A percentile compares a stretch with the other conserved stretches of the same genome.
These are phyloP conservation scores for Mythimna vitellina DNA, from an alignment of 2,888 invertebrate genomes.

Conservation along the genomic window DNA sequence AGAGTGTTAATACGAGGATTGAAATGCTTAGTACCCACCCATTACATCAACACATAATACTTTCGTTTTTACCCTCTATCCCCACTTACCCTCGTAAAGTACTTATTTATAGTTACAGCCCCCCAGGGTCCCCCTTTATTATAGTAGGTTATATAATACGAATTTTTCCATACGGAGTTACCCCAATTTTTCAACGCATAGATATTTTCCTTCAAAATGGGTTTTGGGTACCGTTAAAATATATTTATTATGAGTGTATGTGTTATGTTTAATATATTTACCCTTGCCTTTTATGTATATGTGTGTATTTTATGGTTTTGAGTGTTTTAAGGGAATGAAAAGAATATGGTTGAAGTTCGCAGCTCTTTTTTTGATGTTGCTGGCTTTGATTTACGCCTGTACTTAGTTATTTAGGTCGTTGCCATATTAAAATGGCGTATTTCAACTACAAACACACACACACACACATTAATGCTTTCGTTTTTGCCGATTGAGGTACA, in stretches of 20 bases:
- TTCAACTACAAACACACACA: too few relatives aligned
- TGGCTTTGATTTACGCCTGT: background rate
- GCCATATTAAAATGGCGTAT: too few relatives aligned
- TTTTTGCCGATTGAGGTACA: too few relatives aligned
- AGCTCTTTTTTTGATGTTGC: background rate
- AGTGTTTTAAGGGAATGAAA: background rate
- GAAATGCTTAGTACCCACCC: background rate
- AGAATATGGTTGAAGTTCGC: constrained; percentile 12
- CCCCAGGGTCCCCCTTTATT: constrained; percentile 39
- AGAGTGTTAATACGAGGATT: constrained; percentile 8
- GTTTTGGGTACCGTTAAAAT: constrained; percentile 44
- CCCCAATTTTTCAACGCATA: constrained; percentile 53
- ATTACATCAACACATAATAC: constrained; percentile 14
- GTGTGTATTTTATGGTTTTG: constrained; percentile 25
- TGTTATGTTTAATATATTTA: constrained; percentile 32
- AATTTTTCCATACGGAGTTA: constrained; percentile 33
- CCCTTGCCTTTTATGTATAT: constrained; percentile 14
- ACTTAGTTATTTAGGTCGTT: background rate
- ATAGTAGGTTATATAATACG: constrained; percentile 32
- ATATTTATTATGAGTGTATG: constrained; percentile 33
- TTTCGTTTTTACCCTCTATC: background rate
- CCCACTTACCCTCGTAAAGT: constrained; percentile 27
- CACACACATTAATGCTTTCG: too few relatives aligned
- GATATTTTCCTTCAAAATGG: constrained; percentile 50
- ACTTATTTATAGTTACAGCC: constrained; percentile 56